Percentiles rank a stretch among this genome's conserved stretches.
Conservation (phyloP, 2,113 vertebrate genomes). For the Rhinichthys klamathensis region DNA sequence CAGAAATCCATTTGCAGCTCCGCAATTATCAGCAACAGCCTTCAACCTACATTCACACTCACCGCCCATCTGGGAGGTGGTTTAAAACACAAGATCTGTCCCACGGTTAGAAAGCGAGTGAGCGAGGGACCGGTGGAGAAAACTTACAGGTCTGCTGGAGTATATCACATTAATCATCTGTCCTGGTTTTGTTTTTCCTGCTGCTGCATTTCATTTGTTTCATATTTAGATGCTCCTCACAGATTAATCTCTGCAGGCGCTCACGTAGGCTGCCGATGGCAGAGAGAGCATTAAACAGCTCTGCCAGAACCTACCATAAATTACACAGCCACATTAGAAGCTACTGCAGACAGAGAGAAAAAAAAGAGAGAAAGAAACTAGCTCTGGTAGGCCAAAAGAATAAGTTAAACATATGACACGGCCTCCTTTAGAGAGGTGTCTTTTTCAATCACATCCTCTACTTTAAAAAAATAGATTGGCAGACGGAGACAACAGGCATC, state of each 20-base stretch:
- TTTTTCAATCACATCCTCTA: not conserved
- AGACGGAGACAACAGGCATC: not conserved
- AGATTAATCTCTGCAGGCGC: slow-evolving; percentile 23
- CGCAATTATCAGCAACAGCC: slow-evolving; percentile 35
- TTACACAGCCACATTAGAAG: slow-evolving; percentile 45
- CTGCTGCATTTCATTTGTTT: slow-evolving; percentile 38
- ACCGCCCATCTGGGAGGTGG: slow-evolving; percentile 31
- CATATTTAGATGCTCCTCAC: slow-evolving; percentile 29
- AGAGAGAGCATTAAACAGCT: slow-evolving; percentile 12
- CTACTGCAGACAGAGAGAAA: not conserved
- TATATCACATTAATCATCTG: slow-evolving; percentile 46
- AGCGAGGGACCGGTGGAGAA: not conserved
- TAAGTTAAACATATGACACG: not conserved
- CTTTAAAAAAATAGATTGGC: not conserved
- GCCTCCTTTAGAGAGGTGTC: not conserved
- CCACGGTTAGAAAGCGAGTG: not conserved
- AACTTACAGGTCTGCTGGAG: slow-evolving; percentile 22
- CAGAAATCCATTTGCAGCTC: slow-evolving; percentile 57
- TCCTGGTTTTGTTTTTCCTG: slow-evolving; percentile 33
- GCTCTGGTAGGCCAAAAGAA: not conserved
- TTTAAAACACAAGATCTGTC: slow-evolving; percentile 35
- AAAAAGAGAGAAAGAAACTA: not conserved
- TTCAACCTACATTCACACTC: slow-evolving; percentile 25
- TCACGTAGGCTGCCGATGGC: not conserved
- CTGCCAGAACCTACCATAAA: slow-evolving; percentile 37